These are phyloP conservation scores for Nasonia vitripennis DNA, from an alignment of 1,140 invertebrate genomes.

Conservation along the genomic window DNA sequence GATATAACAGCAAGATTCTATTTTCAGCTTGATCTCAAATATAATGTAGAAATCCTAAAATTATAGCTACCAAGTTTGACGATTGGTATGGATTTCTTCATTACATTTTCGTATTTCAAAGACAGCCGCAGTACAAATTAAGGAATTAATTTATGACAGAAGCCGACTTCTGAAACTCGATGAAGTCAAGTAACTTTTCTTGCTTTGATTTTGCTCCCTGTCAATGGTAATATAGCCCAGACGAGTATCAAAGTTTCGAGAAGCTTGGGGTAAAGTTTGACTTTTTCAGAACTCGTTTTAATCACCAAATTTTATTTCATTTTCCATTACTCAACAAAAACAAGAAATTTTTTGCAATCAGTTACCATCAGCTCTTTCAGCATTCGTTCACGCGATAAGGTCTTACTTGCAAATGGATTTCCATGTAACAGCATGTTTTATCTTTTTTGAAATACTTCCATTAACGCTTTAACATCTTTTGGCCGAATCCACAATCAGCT, in stretches of 20 bases:
- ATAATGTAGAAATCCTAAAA: no score
- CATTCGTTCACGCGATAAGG: no score
- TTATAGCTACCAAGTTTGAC: no score
- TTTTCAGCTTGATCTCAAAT: not conserved
- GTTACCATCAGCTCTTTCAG: no score
- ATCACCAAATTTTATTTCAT: not conserved
- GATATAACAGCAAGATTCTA: not conserved
- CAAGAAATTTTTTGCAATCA: no score
- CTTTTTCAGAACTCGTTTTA: not conserved
- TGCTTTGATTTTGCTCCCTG: not conserved
- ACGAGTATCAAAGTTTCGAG: not conserved
- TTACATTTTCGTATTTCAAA: slow-evolving; percentile 21
- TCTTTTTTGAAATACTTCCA: no score
- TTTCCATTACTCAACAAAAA: no score
- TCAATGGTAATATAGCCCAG: not conserved
- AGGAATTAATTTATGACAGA: slow-evolving; percentile 1
- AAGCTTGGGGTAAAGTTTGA: not conserved
- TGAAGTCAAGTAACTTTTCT: not conserved
- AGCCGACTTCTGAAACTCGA: slow-evolving; percentile 5
- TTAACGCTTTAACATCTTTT: not conserved
- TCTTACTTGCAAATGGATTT: no score
- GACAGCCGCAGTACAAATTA: slow-evolving; percentile 14
- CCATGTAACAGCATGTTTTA: not conserved
- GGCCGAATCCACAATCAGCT: not conserved
- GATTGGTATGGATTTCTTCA: not conserved